These are phyloP conservation scores for Puntigrus tetrazona DNA, from an alignment of 2,113 vertebrate species.

Conservation along the genomic window DNA sequence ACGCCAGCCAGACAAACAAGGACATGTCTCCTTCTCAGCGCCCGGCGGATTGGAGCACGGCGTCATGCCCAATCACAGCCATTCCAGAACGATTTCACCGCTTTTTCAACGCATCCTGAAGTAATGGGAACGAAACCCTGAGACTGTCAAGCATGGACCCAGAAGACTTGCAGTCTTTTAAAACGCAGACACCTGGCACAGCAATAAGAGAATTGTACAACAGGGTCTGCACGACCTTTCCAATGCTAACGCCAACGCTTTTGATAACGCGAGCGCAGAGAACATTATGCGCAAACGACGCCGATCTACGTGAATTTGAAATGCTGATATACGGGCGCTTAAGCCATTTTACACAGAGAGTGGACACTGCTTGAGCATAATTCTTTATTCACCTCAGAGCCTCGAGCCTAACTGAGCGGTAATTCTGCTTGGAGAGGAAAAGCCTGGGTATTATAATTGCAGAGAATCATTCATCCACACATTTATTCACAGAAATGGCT, in stretches of 20 bases:
- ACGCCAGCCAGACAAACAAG: constrained; percentile 45
- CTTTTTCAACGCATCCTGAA: constrained; percentile 57
- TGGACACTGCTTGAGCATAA: constrained; percentile 22
- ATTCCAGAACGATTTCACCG: constrained; percentile 28
- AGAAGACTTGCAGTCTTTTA: constrained; percentile 52
- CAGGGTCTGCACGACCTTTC: constrained; percentile 28
- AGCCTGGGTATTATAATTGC: background rate
- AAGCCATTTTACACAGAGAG: constrained; percentile 25
- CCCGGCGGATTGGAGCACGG: constrained; percentile 45
- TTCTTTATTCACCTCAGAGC: constrained; percentile 38
- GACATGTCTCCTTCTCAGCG: constrained; percentile 38
- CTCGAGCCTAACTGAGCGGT: constrained; percentile 12
- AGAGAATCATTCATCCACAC: constrained; percentile 21
- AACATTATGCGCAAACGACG: constrained; percentile 55
- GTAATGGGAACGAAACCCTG: constrained; percentile 64
- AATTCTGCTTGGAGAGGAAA: constrained; percentile 14
- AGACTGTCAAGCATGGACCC: constrained; percentile 50
- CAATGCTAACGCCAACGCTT: constrained; percentile 40
- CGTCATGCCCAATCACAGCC: constrained; percentile 58
- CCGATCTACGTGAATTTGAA: constrained; percentile 46
- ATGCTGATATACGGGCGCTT: background rate
- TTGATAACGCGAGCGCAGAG: constrained; percentile 38
- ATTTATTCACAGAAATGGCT: constrained; percentile 47
- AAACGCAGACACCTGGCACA: constrained; percentile 49
- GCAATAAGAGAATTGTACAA: constrained; percentile 48